Evolutionary conservation across 2,888 invertebrate species (phyloP), one percentile per base, ranked within the genome.

Genomic region (Meloe dianella): DNA sequence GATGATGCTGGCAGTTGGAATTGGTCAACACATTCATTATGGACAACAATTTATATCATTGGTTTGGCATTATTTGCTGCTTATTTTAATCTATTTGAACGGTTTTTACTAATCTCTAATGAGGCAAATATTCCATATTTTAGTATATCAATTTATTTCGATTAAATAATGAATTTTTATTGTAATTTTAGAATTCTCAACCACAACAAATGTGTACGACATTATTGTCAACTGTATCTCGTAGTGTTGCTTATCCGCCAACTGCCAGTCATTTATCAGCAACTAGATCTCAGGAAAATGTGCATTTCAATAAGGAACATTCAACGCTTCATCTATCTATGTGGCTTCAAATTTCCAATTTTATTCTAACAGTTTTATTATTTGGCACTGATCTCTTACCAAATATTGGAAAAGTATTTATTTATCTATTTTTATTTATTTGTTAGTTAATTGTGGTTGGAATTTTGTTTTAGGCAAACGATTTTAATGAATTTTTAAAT

Each of bases 11-110:
- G 84, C 3, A 59, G 73, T 10, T 85, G 85, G 85, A 78, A 76
- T n/a, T 87, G 87, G 87, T 85, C 86, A 63, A 84, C 84, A 29
- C 85, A 87, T 73, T 85, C 86, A 6, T 81, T 86, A 62, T 89
- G 89, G 89, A 87, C 87, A 4, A 81, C 86, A 24, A 81, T 87
- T 57, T 88, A 88, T 73, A 85, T 88, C 62, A 78, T 84, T 30
- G 87, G 86, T 8, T 81, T 88, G 47, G 85, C 85, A 10, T 77
- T 86, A 30, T 88, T 87, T 80, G 84, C 87, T 24, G 84, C 86
- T 71, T 86, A 86, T 77, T 86, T 84, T 73, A 85, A 85, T 27
- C 74, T 86, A 17, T 78, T 87, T 35, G 87, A 87, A 75, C 79
- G 84, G 76, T 78, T 80, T 73, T 63, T 80, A 60, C 70, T 79